Percentiles rank a stretch among this genome's conserved stretches.
Conservation (phyloP, 53 echinoderm and acorn worm species). For the Stichopus horrens region DNA sequence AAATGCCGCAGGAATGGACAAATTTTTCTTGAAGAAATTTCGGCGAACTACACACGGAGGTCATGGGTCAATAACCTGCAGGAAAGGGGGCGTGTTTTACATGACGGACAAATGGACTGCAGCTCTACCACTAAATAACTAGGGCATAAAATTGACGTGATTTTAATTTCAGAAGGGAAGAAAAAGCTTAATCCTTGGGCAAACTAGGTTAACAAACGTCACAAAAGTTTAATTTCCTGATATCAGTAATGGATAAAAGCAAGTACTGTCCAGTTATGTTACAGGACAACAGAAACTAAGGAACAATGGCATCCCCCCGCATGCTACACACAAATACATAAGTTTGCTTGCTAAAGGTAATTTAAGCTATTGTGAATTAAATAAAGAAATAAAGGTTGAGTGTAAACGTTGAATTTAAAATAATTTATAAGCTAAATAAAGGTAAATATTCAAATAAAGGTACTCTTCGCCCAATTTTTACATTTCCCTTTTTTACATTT, state of each 20-base stretch:
- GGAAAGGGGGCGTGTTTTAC: background rate
- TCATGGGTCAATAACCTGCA: constrained; percentile 22
- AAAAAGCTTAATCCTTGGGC: background rate
- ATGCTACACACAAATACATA: too few species aligned
- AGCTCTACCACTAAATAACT: constrained; percentile 16
- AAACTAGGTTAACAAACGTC: constrained; percentile 14
- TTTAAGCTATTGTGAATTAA: too few species aligned
- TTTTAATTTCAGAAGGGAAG: background rate
- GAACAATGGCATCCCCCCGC: too few species aligned
- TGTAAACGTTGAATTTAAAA: too few species aligned
- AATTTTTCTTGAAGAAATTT: constrained; percentile 11
- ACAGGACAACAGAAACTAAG: background rate
- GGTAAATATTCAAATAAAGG: too few species aligned
- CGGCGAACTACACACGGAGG: background rate
- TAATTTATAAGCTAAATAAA: too few species aligned
- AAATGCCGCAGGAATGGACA: constrained; percentile 33
- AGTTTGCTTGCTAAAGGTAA: too few species aligned
- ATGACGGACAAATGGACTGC: constrained; percentile 19
- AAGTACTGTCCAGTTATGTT: background rate
- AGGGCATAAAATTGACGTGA: constrained; percentile 38
- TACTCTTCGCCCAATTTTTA: too few species aligned
- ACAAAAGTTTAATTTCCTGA: background rate
- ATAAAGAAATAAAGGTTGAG: too few species aligned
- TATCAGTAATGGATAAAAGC: background rate
- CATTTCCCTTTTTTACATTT: too few species aligned